Base-by-base conservation (phyloP, 2,797 vertebrate species). In the Sternarchorhynchus goeldii region DNA sequence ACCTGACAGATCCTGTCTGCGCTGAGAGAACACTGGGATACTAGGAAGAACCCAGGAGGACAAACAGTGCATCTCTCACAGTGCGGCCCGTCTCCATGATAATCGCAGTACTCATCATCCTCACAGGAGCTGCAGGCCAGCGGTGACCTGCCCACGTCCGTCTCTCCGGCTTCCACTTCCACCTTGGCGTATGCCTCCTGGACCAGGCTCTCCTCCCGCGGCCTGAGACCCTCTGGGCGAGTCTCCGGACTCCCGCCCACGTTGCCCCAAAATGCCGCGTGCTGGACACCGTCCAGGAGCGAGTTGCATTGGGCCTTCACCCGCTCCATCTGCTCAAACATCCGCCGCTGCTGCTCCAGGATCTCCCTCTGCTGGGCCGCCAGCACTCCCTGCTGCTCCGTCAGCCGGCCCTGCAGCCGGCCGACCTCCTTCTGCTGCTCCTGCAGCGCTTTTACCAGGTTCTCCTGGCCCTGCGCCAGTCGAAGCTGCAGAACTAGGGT, bases 1-100 rank as follows among this genome's bases (percentile, higher is more conserved):
- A 96, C 95, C 95, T 96, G 95, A 87, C 94, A 96, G 86, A 97
- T 95, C 80, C 94, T 89, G 89, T 96, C 95, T 21, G 93, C 86
- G 4, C 93, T 94, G 83, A 92, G 77, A 39, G 95, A 94, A 87
- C 96, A 97, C 80, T 96, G 95, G 0, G 94, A 91, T 10, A 95
- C 92, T 82, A 96, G 90, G 84, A 95, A 96, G 92, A 96, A 96
- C 2, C 94, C 95, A 0, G 94, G 88, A 5, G 94, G 95, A 81
- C 95, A 98, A 83, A 94, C 68, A 0, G 94, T 96, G 82, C 94
- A 96, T 87, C 90, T 95, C 87, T 95, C 93, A 87, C 95, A 96
- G 36, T 80, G 91, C 20, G 94, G 93, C 34, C 82, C 90, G 7
- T 87, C 90, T 82, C 91, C 91, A 34, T 89, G 91, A 83, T 93